Percentiles rank a stretch among this genome's conserved stretches.
phyloP scores from a whole-genome alignment of 1,140 invertebrate genomes.

The Apis florea region DNA sequence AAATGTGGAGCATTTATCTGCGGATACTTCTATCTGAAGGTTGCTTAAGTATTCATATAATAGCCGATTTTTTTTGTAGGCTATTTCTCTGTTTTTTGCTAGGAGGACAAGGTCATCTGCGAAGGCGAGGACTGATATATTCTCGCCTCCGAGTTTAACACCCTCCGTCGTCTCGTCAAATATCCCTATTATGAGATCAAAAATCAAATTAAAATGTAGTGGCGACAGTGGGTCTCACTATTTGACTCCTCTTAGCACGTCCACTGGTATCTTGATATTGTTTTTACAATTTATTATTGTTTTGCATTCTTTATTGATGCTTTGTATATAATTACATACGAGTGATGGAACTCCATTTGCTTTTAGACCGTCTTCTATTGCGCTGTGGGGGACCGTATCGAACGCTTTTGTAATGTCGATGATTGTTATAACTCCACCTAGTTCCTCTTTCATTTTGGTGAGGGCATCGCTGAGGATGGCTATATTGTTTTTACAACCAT shows the following conservation, averaged over 20 bases:
- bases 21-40: not conserved
- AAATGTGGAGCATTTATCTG: not conserved
- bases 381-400: conserved; percentile 63
- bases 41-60: rapidly evolving
- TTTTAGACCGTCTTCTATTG: conserved; percentile 41
- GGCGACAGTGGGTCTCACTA: conserved; percentile 64
- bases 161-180: conserved; percentile 60
- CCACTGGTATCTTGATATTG: not conserved
- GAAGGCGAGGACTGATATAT: conserved; percentile 68
- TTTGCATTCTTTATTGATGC: conserved; percentile 18
- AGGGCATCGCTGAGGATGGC: not conserved
- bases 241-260: conserved; percentile 46
- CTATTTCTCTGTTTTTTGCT: conserved; percentile 45
- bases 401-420: conserved; percentile 73
- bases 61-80: rapidly evolving
- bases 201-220: conserved; percentile 55
- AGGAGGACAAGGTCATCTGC: conserved; percentile 77
- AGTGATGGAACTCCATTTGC: conserved; percentile 7
- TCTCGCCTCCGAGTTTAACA: conserved; percentile 46
- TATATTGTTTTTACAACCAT: not conserved
- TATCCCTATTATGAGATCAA: conserved; percentile 35
- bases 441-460: not conserved
- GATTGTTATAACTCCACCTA: not conserved
- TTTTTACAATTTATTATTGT: not conserved
- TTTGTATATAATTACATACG: not conserved